Evolutionary conservation across 2,888 invertebrate species (phyloP), one percentile per base, ranked within the genome.

Genomic region (Metalampra italica): DNA sequence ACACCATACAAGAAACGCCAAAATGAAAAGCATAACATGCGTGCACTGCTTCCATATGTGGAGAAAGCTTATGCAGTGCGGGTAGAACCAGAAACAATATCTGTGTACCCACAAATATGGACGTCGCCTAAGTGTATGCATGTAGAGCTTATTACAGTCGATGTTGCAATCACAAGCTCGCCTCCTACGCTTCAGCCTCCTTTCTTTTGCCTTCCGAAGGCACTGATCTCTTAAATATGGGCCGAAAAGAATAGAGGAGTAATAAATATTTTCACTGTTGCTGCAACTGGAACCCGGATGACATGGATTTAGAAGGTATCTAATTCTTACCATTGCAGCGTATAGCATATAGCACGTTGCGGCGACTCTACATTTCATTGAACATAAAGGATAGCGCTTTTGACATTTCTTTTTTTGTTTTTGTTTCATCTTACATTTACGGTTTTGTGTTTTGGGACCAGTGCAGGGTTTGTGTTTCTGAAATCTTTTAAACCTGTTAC

Each of bases 1-100:
- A 53, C 53, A 53, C 54, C 54, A 56, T 13, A 47, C 22, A 15
- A 47, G 29, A 41, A 50, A 54, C 5, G 53, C 42, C 34, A 54
- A 42, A 13, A 22, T 3, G 34, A 53, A 30, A 29, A 42, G 29
- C 14, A n/a, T 22, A 52, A 47, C 42, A 52, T 47, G 14, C 8
- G 41, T 34, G 39, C 46, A 51, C 9, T 55, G 51, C 36, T 42
- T 53, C 14, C 48, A 52, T 11, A 49, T 36, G 36, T 13, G 38
- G 39, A 48, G 32, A 36, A 44, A 3, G 39, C 13, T 9, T 13
- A 39, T 39, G 9, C 34, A 49, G 50, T 12, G 13, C 11, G 44
- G 40, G 13, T 40, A 53, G 49, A 50, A 44, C 46, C 11, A 34
- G 9, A 22, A 40, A 43, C 22, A 50, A 30, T 41, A 49, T 44